These are phyloP conservation scores for Chaenogobius annularis DNA, from an alignment of 2,113 vertebrate genomes.

Conservation along the genomic window DNA sequence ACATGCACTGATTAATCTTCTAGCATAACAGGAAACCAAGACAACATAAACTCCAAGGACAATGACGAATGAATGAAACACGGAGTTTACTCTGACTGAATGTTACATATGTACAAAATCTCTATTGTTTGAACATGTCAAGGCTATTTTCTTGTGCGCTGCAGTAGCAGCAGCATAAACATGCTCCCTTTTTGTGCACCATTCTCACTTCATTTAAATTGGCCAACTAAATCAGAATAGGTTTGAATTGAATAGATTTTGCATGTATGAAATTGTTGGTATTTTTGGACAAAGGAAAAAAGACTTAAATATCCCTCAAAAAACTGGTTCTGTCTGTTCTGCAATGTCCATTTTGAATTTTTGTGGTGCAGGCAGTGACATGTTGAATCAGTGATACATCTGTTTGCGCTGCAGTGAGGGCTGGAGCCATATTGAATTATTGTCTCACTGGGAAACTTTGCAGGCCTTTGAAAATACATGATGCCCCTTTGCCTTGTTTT, in stretches of 20 bases:
- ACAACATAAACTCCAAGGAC: neutral
- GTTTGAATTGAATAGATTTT: neutral
- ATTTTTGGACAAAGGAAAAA: neutral
- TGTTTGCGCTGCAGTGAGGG: slow-evolving; percentile 86
- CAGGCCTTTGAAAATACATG: slow-evolving; percentile 80
- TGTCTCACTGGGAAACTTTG: slow-evolving; percentile 86
- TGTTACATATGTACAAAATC: neutral
- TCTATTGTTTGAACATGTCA: neutral
- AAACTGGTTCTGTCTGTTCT: neutral
- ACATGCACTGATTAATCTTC: slow-evolving; percentile 9
- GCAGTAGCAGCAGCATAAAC: neutral
- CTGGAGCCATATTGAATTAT: slow-evolving; percentile 96
- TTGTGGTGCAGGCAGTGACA: neutral
- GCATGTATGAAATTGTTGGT: neutral
- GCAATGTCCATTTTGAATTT: neutral
- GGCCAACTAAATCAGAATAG: neutral
- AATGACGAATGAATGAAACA: neutral
- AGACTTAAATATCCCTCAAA: too few species aligned
- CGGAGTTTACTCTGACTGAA: neutral
- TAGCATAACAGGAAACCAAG: neutral
- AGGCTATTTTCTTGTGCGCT: neutral
- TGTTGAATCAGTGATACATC: slow-evolving; percentile 88
- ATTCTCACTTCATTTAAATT: neutral
- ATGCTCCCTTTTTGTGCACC: neutral
- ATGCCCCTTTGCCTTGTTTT: slow-evolving; percentile 80